Conservation (phyloP, 2,888 invertebrate genomes). For the Drosophila gaucha region DNA sequence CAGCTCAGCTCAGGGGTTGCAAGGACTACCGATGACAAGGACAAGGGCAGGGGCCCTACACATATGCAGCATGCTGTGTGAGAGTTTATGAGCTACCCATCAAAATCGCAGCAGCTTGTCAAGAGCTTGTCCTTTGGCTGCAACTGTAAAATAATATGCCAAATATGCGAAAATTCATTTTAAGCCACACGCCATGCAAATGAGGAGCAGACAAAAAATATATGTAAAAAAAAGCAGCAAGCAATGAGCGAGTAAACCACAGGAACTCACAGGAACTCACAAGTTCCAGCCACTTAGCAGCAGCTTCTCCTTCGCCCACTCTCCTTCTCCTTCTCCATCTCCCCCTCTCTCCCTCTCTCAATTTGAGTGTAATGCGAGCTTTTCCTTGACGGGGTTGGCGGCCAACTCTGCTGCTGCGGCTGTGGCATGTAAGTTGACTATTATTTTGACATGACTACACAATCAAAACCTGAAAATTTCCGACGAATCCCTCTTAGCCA, state of each 20-base stretch:
- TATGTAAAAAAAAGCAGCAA: constrained; percentile 5
- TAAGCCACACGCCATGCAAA: constrained; percentile 57
- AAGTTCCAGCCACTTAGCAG: constrained; percentile 77
- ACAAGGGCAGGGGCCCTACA: constrained; percentile 47
- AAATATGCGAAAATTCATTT: constrained; percentile 79
- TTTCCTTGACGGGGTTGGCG: constrained; percentile 38
- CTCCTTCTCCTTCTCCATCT: background rate
- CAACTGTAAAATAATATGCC: constrained; percentile 72
- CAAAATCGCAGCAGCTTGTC: constrained; percentile 76
- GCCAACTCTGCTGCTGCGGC: constrained; percentile 41
- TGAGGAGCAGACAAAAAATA: constrained; percentile 42
- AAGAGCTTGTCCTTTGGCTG: constrained; percentile 53
- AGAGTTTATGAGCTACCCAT: constrained; percentile 34
- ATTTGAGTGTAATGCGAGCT: constrained; percentile 55
- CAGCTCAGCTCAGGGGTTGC: constrained; percentile 57
- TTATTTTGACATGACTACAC: constrained; percentile 82
- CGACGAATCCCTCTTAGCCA: constrained; percentile 40
- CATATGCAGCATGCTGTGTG: constrained; percentile 50
- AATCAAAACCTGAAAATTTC: constrained; percentile 82
- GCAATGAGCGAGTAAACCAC: constrained; percentile 26
- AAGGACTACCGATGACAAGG: constrained; percentile 71
- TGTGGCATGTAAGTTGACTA: constrained; percentile 83
- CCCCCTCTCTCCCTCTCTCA: background rate
- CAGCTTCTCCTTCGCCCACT: constrained; percentile 34
- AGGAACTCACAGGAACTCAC: constrained; percentile 72